Evolutionary conservation across 2,113 vertebrate genomes (phyloP).

Genomic region (Telmatochromis sp.): DNA sequence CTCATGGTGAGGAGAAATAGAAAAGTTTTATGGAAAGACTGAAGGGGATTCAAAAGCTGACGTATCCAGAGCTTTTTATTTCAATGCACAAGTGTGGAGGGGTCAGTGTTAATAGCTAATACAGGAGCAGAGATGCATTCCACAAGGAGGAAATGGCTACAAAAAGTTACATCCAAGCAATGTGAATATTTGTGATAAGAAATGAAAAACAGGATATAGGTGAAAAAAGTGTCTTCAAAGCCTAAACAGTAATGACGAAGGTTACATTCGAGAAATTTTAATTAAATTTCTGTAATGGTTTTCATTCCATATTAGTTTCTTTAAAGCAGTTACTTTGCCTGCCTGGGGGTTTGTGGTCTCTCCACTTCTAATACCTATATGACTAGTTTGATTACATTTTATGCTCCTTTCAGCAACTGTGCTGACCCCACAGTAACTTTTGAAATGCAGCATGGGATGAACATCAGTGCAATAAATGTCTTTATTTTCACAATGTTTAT

Average conservation of each 20-base stretch:
- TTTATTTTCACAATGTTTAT: accelerated
- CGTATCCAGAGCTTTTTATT: not conserved
- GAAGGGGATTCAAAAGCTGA: not conserved
- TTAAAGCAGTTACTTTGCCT: not conserved
- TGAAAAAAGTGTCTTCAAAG: not conserved
- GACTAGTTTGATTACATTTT: not conserved
- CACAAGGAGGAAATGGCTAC: not conserved
- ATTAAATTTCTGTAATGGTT: not conserved
- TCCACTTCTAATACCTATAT: not conserved
- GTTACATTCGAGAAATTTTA: not conserved
- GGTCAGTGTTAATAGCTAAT: not conserved
- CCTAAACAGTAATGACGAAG: not conserved
- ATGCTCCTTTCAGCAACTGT: not conserved
- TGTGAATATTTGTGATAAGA: not conserved
- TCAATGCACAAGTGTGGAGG: not conserved
- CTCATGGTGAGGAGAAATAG: not conserved
- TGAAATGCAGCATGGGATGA: not conserved
- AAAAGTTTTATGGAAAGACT: not conserved
- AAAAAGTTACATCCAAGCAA: not conserved
- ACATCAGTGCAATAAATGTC: not conserved
- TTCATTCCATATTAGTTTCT: not conserved
- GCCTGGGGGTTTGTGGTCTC: not conserved
- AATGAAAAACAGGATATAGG: not conserved
- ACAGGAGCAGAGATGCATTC: not conserved
- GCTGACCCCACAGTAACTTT: not conserved